Evolutionary conservation across 2,797 vertebrate genomes (phyloP).

Genomic region (Hypotaenidia philippensis): DNA sequence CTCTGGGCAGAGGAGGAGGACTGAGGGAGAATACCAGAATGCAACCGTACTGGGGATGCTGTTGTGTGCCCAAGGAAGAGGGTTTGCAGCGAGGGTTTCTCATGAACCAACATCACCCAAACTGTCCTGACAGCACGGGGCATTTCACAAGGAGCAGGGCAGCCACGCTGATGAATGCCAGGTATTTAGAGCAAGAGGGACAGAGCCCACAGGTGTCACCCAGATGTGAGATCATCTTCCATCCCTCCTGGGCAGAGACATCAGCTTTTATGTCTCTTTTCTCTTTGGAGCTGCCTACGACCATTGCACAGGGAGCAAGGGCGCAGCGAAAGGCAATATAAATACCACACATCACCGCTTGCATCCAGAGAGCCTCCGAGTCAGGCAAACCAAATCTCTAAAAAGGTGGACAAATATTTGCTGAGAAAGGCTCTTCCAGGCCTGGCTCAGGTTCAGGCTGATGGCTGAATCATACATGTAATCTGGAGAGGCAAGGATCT

Average conservation of each 20-base stretch:
- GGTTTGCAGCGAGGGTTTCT: constrained; percentile 75
- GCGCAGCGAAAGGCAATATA: not conserved
- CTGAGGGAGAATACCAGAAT: not conserved
- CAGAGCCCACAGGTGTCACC: constrained; percentile 83
- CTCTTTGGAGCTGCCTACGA: not conserved
- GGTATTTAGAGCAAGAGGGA: not conserved
- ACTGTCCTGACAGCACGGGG: constrained; percentile 74
- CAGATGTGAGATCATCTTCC: constrained; percentile 75
- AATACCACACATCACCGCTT: not conserved
- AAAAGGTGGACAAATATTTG: constrained; percentile 60
- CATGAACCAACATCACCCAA: constrained; percentile 79
- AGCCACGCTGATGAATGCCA: not conserved
- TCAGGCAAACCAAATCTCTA: constrained; percentile 17
- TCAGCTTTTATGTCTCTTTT: constrained; percentile 29
- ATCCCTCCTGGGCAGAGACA: not conserved
- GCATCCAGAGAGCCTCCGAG: not conserved
- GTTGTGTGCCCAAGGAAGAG: not conserved
- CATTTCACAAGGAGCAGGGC: not conserved
- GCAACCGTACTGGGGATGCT: not conserved
- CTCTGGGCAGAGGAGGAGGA: not conserved
- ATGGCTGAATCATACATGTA: not conserved
- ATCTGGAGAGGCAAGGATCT: not conserved
- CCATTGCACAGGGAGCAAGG: not conserved
- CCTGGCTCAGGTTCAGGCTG: not conserved
- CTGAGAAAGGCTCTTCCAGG: constrained; percentile 37